phyloP scores from a whole-genome alignment of 2,113 vertebrate species.

The Ochotona princeps region DNA sequence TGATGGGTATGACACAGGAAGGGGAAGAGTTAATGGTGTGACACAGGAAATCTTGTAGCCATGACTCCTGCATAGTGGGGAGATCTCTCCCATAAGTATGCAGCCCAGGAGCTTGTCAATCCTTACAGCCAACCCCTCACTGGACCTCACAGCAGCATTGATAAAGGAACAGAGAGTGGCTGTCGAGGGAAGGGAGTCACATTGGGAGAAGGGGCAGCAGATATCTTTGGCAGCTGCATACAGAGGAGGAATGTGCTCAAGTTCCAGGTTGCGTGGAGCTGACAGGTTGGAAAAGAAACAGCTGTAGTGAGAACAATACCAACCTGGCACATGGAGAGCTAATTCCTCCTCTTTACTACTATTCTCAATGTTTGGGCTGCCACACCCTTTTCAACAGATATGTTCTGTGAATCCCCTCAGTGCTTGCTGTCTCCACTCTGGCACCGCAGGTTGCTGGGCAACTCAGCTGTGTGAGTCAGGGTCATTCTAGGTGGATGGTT shows the following conservation, averaged over 20 bases:
- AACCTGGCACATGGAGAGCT: background rate
- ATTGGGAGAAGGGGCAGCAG: background rate
- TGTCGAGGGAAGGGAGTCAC: background rate
- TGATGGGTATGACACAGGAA: background rate
- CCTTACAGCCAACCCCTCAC: background rate
- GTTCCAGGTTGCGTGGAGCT: background rate
- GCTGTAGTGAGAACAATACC: background rate
- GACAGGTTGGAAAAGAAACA: background rate
- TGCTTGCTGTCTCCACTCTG: background rate
- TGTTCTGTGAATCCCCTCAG: background rate
- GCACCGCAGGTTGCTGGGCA: background rate
- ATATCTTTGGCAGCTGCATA: background rate
- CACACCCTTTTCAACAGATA: constrained; percentile 1
- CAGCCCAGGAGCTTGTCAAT: background rate
- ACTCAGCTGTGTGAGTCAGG: background rate
- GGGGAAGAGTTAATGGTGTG: background rate
- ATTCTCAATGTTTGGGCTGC: background rate
- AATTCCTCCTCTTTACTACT: background rate
- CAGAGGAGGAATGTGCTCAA: background rate
- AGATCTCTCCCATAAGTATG: background rate
- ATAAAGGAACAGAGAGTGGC: background rate
- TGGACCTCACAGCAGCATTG: background rate
- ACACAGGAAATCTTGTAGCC: constrained; percentile 36
- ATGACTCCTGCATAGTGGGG: background rate
- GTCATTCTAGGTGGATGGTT: background rate